phyloP scores from a whole-genome alignment of 2,888 invertebrate species.

The Morpho achilles region DNA sequence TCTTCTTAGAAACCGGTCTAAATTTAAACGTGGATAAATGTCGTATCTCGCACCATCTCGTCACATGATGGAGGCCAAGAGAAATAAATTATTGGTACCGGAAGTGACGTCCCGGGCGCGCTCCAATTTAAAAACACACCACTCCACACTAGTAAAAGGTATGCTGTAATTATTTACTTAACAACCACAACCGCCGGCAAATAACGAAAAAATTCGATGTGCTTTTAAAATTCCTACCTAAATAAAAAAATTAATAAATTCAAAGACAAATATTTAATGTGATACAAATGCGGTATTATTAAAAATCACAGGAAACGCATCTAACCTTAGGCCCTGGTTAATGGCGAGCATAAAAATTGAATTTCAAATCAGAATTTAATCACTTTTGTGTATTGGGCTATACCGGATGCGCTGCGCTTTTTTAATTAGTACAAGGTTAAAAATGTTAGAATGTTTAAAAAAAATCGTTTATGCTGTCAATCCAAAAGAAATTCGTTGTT shows the following conservation, averaged over 20 bases:
- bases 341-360: conserved; percentile 58
- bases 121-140: conserved; percentile 68
- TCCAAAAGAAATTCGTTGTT: conserved; percentile 19
- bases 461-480: conserved; percentile 34
- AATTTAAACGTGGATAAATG: conserved; percentile 64
- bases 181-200: conserved; percentile 27
- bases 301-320: conserved; percentile 60
- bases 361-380: conserved; percentile 69
- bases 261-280: conserved; percentile 41
- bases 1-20: conserved; percentile 64
- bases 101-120: conserved; percentile 72
- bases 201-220: conserved; percentile 16
- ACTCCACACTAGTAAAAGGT: conserved; percentile 40
- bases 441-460: conserved; percentile 25
- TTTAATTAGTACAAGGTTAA: conserved; percentile 72
- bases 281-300: conserved; percentile 39
- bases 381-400: conserved; percentile 53
- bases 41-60: conserved; percentile 67
- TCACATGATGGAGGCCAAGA: conserved; percentile 68
- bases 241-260: conserved; percentile 1
- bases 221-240: conserved; percentile 37
- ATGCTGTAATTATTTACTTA: conserved; percentile 30
- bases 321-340: conserved; percentile 49
- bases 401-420: conserved; percentile 59
- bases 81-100: conserved; percentile 75